Evolutionary conservation across 2,888 invertebrate genomes (phyloP), one percentile per base, ranked within the genome.

Genomic region (Lydus trimaculatus): DNA sequence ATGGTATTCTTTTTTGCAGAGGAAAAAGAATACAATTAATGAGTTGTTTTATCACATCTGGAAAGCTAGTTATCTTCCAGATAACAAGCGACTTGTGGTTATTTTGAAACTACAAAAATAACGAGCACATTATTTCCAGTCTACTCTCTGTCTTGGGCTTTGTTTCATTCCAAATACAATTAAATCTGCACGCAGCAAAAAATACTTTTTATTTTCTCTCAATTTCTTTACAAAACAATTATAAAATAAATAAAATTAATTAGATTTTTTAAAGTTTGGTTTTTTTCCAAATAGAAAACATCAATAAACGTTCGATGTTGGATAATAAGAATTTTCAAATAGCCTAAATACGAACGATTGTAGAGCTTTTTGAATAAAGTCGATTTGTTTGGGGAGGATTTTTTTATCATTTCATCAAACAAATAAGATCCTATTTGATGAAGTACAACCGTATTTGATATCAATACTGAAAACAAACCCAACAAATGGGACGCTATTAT

Each of bases 21-120:
- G 4, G 17, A 17, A 20, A 48, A 48, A 48, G 20, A 48, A 48
- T 20, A 48, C 48, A 20, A 48, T 20, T 48, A 48, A 48, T 48
- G 48, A 20, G 20, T 9, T 48, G 48, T 48, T 48, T 48, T 48
- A 48, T 48, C 48, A 48, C 17, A 48, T 20, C 48, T 48, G 20
- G 48, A 48, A 20, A 20, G 48, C 20, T 48, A 48, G 48, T 48
- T 48, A 48, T 48, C 48, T 48, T 48, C 48, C 20, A 48, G 48
- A 48, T 48, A 48, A 48, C 48, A 48, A 48, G 48, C 48, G 48
- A 20, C 48, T 48, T 48, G 48, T 48, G 48, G 48, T 48, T 48
- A 48, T 48, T 48, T 48, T 48, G 48, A 48, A 48, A 48, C 48
- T 43, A 43, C 43, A 43, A 43, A 43, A 43, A 43, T 48, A 48